phyloP scores from a whole-genome alignment of 2,888 invertebrate genomes.

The Diogma glabrata region DNA sequence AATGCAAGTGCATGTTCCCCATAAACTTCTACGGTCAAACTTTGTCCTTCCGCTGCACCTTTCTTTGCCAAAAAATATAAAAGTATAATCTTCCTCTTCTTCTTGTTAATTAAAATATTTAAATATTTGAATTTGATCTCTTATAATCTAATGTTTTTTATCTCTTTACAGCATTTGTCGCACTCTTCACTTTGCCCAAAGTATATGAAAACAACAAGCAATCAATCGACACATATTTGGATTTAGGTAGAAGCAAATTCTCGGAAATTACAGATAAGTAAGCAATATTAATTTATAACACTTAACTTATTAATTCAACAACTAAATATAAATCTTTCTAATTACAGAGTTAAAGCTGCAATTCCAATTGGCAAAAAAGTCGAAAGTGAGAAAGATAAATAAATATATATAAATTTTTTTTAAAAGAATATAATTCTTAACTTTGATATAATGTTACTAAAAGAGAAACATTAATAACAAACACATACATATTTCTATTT shows the following conservation, averaged over 20 bases:
- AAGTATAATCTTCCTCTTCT: too few species aligned
- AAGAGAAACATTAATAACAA: too few species aligned
- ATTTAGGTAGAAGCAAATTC: slow-evolving; percentile 75
- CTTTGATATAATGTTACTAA: too few species aligned
- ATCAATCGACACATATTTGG: slow-evolving; percentile 84
- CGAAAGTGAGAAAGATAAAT: slow-evolving; percentile 77
- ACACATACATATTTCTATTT: too few species aligned
- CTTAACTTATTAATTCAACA: slow-evolving; percentile 2
- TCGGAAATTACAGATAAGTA: slow-evolving; percentile 83
- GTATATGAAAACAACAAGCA: slow-evolving; percentile 91
- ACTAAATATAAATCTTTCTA: slow-evolving; percentile 20
- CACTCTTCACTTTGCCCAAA: slow-evolving; percentile 90
- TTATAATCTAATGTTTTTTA: slow-evolving; percentile 17
- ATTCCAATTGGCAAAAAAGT: slow-evolving; percentile 80
- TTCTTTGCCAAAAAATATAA: too few species aligned
- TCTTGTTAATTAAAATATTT: too few species aligned
- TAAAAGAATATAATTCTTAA: slow-evolving; percentile 8
- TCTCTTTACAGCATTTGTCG: slow-evolving; percentile 66
- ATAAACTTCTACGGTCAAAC: too few species aligned
- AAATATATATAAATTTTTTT: slow-evolving; percentile 32
- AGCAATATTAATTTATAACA: slow-evolving; percentile 30
- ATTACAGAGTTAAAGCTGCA: slow-evolving; percentile 70
- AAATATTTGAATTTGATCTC: too few species aligned
- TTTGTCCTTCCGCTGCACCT: too few species aligned
- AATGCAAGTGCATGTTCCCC: too few species aligned